phyloP scores from a whole-genome alignment of 2,113 vertebrate genomes.

The Ammodytes dubius region DNA sequence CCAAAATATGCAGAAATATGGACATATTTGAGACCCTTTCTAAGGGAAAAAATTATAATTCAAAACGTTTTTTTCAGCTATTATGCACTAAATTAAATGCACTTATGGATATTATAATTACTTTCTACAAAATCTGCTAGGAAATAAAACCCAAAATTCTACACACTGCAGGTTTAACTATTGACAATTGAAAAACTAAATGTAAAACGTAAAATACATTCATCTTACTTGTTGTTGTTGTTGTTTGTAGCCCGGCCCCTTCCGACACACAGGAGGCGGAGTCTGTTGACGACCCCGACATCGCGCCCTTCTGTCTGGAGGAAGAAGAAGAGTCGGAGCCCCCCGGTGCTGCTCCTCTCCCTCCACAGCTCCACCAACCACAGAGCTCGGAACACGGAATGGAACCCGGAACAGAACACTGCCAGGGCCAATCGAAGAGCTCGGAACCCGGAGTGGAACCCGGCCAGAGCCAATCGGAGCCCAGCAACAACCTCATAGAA shows the following conservation, averaged over 20 bases:
- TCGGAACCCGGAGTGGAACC: too few relatives aligned
- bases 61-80: too few relatives aligned
- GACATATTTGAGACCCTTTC: too few relatives aligned
- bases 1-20: too few relatives aligned
- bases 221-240: not conserved
- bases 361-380: slow-evolving; percentile 19
- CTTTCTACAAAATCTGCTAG: too few relatives aligned
- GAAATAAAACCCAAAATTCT: too few relatives aligned
- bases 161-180: too few relatives aligned
- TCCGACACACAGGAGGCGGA: slow-evolving; percentile 1
- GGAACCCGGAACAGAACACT: not conserved
- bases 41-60: too few relatives aligned
- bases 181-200: too few relatives aligned
- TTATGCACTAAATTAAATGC: too few relatives aligned
- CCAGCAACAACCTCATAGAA: slow-evolving; percentile 26
- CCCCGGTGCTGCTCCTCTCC: not conserved
- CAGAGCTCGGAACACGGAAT: slow-evolving; percentile 2
- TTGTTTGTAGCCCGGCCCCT: slow-evolving; percentile 34
- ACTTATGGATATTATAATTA: too few relatives aligned
- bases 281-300: not conserved
- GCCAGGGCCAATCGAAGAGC: not conserved
- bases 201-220: too few relatives aligned
- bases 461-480: not conserved
- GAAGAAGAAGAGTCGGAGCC: slow-evolving; percentile 54
- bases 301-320: slow-evolving; percentile 80